Conservation (phyloP, 2,113 vertebrate species). For the Lontra canadensis region DNA sequence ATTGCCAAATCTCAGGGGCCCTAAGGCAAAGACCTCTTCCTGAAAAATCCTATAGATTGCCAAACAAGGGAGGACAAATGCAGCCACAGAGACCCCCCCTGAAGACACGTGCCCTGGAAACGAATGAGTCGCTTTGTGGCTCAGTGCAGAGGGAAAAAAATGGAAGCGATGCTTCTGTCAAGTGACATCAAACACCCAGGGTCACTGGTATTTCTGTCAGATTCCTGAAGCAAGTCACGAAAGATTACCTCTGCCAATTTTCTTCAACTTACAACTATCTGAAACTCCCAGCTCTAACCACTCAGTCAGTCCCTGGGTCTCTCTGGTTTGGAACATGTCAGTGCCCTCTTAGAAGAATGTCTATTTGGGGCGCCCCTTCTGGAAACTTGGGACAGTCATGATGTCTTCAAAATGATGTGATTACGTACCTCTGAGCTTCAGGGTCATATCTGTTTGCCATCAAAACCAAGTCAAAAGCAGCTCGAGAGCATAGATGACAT, state of each 20-base stretch:
- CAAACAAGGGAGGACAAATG: background rate
- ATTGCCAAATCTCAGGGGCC: background rate
- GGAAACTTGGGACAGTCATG: background rate
- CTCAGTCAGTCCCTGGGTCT: background rate
- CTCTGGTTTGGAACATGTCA: background rate
- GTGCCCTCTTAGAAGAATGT: background rate
- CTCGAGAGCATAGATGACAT: background rate
- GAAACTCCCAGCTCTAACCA: background rate
- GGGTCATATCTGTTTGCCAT: background rate
- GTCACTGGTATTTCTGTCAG: background rate
- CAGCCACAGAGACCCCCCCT: background rate
- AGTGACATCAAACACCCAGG: background rate
- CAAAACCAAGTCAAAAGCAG: background rate
- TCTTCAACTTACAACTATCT: background rate
- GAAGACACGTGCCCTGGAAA: background rate
- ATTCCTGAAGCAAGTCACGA: background rate
- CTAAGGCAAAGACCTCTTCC: background rate
- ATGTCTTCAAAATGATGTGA: background rate
- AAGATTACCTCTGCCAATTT: background rate
- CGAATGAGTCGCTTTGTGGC: background rate
- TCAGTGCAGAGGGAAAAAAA: background rate
- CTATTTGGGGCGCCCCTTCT: background rate
- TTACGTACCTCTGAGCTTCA: background rate
- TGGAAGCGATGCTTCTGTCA: background rate
- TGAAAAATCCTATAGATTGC: background rate